Conservation (phyloP, 2,113 vertebrate species). For the Dolichallabes microphthalmus region DNA sequence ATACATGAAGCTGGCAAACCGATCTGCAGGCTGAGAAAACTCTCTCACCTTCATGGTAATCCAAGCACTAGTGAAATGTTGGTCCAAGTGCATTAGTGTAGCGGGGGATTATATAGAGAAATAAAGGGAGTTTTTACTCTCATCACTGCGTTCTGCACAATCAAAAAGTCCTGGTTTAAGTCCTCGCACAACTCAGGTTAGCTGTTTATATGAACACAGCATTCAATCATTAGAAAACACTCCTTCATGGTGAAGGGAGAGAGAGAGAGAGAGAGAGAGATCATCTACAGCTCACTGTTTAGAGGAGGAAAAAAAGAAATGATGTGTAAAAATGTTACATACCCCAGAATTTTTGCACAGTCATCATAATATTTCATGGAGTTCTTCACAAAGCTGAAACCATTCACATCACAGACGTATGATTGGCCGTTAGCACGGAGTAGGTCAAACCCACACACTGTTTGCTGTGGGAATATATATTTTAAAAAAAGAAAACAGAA, state of each 20-base stretch:
- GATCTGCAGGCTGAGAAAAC: no score
- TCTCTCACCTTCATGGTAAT: no score
- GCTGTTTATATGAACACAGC: not conserved
- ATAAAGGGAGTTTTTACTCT: no score
- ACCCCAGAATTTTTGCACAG: constrained; percentile 91
- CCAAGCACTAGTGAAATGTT: no score
- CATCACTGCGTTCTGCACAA: no score
- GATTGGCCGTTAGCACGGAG: constrained; percentile 88
- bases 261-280: no score
- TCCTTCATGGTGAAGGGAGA: not conserved
- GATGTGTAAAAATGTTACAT: constrained; percentile 53
- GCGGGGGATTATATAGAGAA: no score
- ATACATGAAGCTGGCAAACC: no score
- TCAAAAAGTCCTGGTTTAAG: no score
- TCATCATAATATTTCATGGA: constrained; percentile 94
- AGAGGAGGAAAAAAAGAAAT: not conserved
- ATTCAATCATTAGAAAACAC: not conserved
- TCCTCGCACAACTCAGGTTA: not conserved
- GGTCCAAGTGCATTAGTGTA: no score
- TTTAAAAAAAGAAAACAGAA: constrained; percentile 34
- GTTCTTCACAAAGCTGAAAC: constrained; percentile 93
- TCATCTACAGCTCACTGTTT: not conserved
- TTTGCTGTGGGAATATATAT: constrained; percentile 79
- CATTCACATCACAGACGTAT: constrained; percentile 91
- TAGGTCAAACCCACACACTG: constrained; percentile 89